Evolutionary conservation across 2,888 invertebrate species (phyloP), one percentile per base, ranked within the genome.

Genomic region (Brachylomia viminalis): DNA sequence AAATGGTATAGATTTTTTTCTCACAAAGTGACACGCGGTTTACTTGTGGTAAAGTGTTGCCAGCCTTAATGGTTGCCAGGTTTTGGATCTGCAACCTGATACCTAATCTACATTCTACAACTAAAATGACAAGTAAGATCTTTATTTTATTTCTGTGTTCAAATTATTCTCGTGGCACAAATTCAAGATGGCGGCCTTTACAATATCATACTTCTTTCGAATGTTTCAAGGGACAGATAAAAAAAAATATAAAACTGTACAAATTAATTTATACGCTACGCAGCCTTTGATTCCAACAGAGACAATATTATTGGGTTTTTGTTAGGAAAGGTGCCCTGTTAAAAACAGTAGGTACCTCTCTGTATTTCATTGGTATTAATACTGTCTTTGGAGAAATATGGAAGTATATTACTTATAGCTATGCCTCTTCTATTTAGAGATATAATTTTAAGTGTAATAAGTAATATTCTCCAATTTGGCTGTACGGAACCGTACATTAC

Each of bases 191-290:
- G 42, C 5, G 17, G 0, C 54, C 20, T 56, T 49, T 23, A 33
- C 54, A n/a, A n/a, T n/a, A 78, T 61, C 20, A 42, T 77, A 54
- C 54, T 42, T 54, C 23, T 30, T n/a, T 38, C 2, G 6, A 45
- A 66, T 54, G 64, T 47, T 80, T 54, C 52, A 47, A 10, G 45
- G 17, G 58, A 52, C 30, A 10, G 13, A 80, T 65, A 73, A 64
- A 70, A 73, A 72, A 79, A 59, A 73, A 73, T 79, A 73, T 65
- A 79, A 59, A 73, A 73, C 72, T 72, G n/a, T 61, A 27, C 54
- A 80, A 80, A 80, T 79, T 47, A 80, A 80, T 47, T 79, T 79
- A 66, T 73, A 65, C 59, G 30, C 1, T n/a, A n/a, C 8, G 30
- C 15, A 49, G 38, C 30, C 38, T 66, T 45, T 80, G 38, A 66